Evolutionary conservation across 2,888 invertebrate genomes (phyloP), one percentile per base, ranked within the genome.

Genomic region (Girardia tigrina): DNA sequence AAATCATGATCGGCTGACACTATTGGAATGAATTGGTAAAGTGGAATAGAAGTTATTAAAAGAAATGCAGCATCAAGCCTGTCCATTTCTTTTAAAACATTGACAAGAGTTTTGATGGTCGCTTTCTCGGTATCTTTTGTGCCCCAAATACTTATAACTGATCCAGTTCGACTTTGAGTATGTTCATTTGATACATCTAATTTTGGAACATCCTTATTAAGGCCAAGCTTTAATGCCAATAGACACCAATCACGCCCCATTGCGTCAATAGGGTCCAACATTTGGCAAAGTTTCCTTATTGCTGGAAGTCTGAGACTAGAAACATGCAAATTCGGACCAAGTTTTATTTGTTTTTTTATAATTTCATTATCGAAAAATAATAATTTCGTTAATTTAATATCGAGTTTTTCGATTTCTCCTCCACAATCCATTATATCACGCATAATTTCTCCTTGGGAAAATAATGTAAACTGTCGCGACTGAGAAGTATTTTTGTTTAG

Each of bases 321-420:
- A 8, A 89, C 86, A 77, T 86, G 86, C 72, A 89, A 82, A 77
- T 87, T 87, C 78, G 87, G 85, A n/a, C 88, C 88, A 79, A 87
- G 81, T 0, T 83, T 84, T 72, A 86, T 80, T 42, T 81, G 80
- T 26, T 81, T 79, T 16, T 82, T 82, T 73, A 87, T 85, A 78
- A 87, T 86, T n/a, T 83, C 81, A 16, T 84, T 83, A 80, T 88
- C 87, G 80, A 88, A 87, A 79, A 87, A 87, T 14, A 88, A 83
- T 42, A 89, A 82, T 78, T 88, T 87, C 4, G 86, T 83, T 77
- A 89, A 85, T 27, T 86, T 84, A 80, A 89, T 89, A 29, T 85
- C 81, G 12, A 23, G 74, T 70, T 73, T 73, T 2, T 28, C 27
- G 8, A 75, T 27, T 14, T 75, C 76, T 14, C 42, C 26, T 14